Base-by-base conservation (phyloP, 1,140 invertebrate species). In the Drosophila melanogaster region DNA sequence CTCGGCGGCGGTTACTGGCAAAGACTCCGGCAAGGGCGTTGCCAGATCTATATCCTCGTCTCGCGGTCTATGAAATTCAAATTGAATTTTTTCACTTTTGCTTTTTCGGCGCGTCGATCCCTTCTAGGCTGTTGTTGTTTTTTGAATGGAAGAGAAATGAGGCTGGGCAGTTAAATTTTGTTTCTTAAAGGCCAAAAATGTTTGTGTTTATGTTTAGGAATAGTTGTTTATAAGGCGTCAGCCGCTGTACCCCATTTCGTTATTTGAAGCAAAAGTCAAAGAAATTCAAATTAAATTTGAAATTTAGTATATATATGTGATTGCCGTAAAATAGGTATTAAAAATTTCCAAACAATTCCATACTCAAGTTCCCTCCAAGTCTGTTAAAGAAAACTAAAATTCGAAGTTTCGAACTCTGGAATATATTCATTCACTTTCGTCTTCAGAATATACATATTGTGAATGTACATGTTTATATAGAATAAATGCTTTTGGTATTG, bases 401-500 rank as follows among this genome's bases (percentile, higher is more conserved):
- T 14, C 10, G 12, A 46, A 24, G 3, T 46, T 4, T 66, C 35
- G 37, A 64, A 40, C 44, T 26, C 26, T 50, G 30, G 37, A 53
- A 65, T 60, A 80, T 78, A 58, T 76, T 71, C 26, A 74, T 80
- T 76, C 49, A 67, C 67, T 41, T 55, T 26, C 54, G 15, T 58
- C 30, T 49, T 38, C 60, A 54, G 49, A 58, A 54, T 72, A 57
- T 74, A 56, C 43, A 53, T 74, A 54, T 62, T 15, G 49, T 47
- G 46, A 44, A 17, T 38, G 54, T 77, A 75, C 60, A 75, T 65
- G 51, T 84, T 55, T 76, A 79, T 89, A 89, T 72, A 83, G 76
- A 83, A 77, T 87, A 87, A 87, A 87, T 87, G 83, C 83, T 83
- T 87, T 89, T 89, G 83, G 83, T 87, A 87, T 89, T 79, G 66